Percentiles rank a stretch among this genome's conserved stretches.
phyloP scores from a whole-genome alignment of 2,113 vertebrate species.

The Lonchura striata region DNA sequence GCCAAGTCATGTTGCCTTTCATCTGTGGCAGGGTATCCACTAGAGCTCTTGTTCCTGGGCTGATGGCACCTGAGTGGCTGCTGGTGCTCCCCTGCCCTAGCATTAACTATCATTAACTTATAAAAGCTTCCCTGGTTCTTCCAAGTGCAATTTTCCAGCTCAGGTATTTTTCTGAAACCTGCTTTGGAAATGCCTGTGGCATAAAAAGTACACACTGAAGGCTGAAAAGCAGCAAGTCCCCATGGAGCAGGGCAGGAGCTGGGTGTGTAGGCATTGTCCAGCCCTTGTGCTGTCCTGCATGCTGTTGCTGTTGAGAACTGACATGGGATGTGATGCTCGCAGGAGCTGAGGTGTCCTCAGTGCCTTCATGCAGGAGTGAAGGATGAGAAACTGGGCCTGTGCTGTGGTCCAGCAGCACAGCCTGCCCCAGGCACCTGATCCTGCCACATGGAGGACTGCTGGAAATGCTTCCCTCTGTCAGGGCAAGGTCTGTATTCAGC shows the following conservation, averaged over 20 bases:
- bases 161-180: neutral
- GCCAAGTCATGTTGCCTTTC: neutral
- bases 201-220: neutral
- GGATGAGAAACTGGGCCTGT: accelerated
- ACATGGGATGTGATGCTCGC: neutral
- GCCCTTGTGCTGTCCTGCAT: neutral
- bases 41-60: neutral
- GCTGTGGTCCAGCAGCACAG: neutral
- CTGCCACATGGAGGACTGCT: neutral
- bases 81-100: neutral
- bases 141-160: neutral
- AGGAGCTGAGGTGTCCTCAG: neutral
- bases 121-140: neutral
- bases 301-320: neutral
- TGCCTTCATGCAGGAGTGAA: neutral
- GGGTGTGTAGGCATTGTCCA: neutral
- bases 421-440: neutral
- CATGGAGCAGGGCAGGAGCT: neutral
- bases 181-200: neutral
- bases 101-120: neutral
- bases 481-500: neutral
- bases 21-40: neutral
- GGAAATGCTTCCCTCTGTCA: neutral
- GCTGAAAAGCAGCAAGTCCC: neutral
- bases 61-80: neutral